phyloP scores from a whole-genome alignment of 2,113 vertebrate species.

The Cephalopholis sonnerati region DNA sequence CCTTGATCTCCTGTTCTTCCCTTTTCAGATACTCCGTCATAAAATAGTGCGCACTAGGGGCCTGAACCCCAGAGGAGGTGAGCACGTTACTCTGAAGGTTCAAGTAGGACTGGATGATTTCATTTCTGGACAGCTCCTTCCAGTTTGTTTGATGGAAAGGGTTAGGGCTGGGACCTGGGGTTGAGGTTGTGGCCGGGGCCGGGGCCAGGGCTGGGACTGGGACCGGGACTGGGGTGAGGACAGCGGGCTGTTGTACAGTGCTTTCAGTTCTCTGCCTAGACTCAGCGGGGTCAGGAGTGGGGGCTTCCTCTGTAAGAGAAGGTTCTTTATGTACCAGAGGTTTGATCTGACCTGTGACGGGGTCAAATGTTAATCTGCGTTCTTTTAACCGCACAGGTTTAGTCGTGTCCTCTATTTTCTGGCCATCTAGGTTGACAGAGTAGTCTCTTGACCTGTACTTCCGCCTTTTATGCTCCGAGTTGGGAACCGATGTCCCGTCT shows the following conservation, averaged over 20 bases:
- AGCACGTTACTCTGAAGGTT: constrained; percentile 97
- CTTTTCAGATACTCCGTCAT: constrained; percentile 98
- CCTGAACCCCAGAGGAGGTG: constrained; percentile 95
- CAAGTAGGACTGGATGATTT: constrained; percentile 99
- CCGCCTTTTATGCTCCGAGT: constrained; percentile 91
- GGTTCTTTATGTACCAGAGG: constrained; percentile 94
- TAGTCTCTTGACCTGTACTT: constrained; percentile 96
- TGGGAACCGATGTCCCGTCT: constrained; percentile 83
- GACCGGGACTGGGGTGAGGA: constrained; percentile 65
- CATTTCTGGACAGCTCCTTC: constrained; percentile 97
- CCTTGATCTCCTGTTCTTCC: constrained; percentile 92
- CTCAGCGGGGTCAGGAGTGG: constrained; percentile 78
- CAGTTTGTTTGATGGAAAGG: constrained; percentile 99
- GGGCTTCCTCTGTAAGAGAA: constrained; percentile 85
- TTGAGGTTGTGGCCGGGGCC: constrained; percentile 71
- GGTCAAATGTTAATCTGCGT: constrained; percentile 96
- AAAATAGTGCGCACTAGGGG: constrained; percentile 96
- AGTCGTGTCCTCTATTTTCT: constrained; percentile 89
- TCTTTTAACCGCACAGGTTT: constrained; percentile 99
- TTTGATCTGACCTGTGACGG: constrained; percentile 98
- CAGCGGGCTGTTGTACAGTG: constrained; percentile 82
- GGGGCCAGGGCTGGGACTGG: constrained; percentile 87
- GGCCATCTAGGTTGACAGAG: constrained; percentile 92
- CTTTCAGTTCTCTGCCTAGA: constrained; percentile 90
- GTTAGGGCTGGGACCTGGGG: constrained; percentile 87